Evolutionary conservation across 2,797 vertebrate genomes (phyloP), one percentile per base, ranked within the genome.

Genomic region (Liparis tanakae): DNA sequence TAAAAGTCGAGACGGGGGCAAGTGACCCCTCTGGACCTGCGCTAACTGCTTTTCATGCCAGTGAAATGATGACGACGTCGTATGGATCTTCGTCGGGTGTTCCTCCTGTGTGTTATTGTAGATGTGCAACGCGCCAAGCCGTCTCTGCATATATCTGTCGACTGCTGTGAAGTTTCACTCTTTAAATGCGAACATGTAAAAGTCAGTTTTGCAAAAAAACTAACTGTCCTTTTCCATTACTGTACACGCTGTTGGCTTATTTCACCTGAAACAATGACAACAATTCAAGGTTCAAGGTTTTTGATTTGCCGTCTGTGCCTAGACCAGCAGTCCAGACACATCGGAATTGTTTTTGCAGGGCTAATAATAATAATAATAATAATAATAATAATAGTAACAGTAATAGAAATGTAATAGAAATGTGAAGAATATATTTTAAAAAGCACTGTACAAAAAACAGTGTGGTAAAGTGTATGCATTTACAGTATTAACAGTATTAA

Each of bases 1-100:
- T 88, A 89, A 93, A 90, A 89, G 86, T 74, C 17, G 54, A 70
- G 74, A 84, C 85, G 85, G 81, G 77, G 20, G 33, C 5, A 54
- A 53, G 30, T 70, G 61, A 77, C 56, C 72, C 69, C 66, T 15
- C 20, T 57, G 55, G 62, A 67, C 64, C 30, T 1, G 10, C 41
- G 55, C 51, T 73, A 41, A 25, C 58, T 60, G 59, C 60, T 58
- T 18, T 53, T 78, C 36, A 64, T 65, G 67, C 46, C 70, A 65
- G 77, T 61, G 59, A 73, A 62, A 70, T 50, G 2, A 48, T 20
- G 20, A 53, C 14, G 43, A 72, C 6, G 1, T 4, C 10, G 7
- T 66, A 60, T 20, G 61, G 44, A 63, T 17, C 17, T 2, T 15
- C 3, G 17, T 67, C 43, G 56, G 43, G 37, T 71, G 20, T 13